These are phyloP conservation scores for Drosophila mercatorum DNA, from an alignment of 2,888 invertebrate species.

Conservation along the genomic window DNA sequence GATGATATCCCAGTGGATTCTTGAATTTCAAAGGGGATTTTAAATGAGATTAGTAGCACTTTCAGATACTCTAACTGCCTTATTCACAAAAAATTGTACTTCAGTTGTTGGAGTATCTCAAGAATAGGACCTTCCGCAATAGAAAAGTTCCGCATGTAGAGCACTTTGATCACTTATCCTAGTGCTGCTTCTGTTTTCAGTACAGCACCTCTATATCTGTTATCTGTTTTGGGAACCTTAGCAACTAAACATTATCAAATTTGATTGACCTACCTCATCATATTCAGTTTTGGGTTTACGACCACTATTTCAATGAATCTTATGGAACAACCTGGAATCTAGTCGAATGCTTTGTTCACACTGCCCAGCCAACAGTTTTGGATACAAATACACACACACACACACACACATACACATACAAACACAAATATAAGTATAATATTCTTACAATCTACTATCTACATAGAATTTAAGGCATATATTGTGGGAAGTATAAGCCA, in stretches of 20 bases:
- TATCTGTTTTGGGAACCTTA: no score
- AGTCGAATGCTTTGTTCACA: slow-evolving; percentile 19
- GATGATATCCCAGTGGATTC: no score
- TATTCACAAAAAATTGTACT: no score
- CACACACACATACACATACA: not conserved
- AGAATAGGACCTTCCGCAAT: no score
- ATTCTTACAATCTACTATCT: slow-evolving; percentile 2
- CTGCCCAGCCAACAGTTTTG: slow-evolving; percentile 1
- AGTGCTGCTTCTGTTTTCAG: no score
- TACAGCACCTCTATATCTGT: not conserved
- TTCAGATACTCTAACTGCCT: no score
- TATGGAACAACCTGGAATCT: slow-evolving; percentile 8
- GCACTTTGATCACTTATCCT: no score
- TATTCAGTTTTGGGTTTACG: not conserved
- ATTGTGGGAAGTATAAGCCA: not conserved
- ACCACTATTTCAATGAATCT: not conserved
- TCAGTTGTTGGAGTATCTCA: no score
- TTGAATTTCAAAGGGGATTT: not conserved
- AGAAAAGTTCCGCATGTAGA: no score
- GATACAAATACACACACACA: not conserved
- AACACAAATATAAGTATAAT: not conserved
- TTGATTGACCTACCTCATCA: no score
- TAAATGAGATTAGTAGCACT: not conserved
- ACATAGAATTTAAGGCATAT: not conserved
- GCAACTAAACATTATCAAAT: no score